These are phyloP conservation scores for Selenia dentaria DNA, from an alignment of 2,888 invertebrate genomes.

Conservation along the genomic window DNA sequence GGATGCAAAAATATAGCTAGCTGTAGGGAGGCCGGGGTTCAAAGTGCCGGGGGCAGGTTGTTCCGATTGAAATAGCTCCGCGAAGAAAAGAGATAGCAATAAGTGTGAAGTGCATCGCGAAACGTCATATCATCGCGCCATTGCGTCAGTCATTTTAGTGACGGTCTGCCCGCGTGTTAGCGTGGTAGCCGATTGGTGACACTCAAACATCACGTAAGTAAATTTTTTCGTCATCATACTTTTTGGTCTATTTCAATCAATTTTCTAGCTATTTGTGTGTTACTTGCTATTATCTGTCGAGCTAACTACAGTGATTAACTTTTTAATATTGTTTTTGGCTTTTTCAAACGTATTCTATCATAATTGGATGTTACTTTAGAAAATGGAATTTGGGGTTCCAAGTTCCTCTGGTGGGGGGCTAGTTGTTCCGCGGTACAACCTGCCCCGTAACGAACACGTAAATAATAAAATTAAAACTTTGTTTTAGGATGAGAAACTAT, in stretches of 20 bases:
- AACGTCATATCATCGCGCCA: background rate
- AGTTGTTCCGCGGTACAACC: background rate
- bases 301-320: background rate
- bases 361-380: background rate
- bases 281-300: background rate
- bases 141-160: background rate
- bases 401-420: too few relatives aligned
- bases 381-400: too few relatives aligned
- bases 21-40: conserved; percentile 23
- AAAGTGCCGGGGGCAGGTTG: conserved; percentile 24
- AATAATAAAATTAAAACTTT: background rate
- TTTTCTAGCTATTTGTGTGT: background rate
- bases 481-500: background rate
- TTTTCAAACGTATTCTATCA: background rate
- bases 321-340: background rate
- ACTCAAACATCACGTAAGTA: background rate
- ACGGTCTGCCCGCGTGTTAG: background rate
- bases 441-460: background rate
- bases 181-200: background rate
- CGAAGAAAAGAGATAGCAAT: conserved; percentile 17
- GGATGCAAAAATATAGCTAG: too few relatives aligned
- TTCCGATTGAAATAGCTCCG: conserved; percentile 19
- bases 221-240: background rate
- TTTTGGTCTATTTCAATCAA: background rate
- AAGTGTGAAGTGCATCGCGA: background rate